These are phyloP conservation scores for Varanus komodoensis DNA, from an alignment of 2,113 vertebrate genomes.

Conservation along the genomic window DNA sequence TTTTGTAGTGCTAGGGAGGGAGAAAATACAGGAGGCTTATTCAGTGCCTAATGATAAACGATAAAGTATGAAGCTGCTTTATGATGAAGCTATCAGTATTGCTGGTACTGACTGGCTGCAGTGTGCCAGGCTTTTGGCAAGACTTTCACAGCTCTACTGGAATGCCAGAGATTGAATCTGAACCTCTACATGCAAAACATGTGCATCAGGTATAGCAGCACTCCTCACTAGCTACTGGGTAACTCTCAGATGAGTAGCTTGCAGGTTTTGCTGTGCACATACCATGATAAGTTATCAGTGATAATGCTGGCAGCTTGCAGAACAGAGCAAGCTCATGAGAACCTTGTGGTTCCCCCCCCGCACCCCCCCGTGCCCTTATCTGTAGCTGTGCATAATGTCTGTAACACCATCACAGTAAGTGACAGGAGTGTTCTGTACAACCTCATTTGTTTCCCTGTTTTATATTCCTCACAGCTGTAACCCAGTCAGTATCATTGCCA, in stretches of 20 bases:
- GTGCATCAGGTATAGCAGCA: background rate
- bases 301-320: slow-evolving; percentile 24
- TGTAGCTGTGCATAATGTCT: slow-evolving; percentile 35
- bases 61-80: background rate
- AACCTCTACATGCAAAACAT: background rate
- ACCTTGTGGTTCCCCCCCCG: background rate
- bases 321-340: slow-evolving; percentile 31
- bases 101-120: background rate
- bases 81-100: background rate
- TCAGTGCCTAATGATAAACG: background rate
- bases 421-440: slow-evolving; percentile 22
- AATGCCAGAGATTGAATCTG: background rate
- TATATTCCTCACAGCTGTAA: slow-evolving; percentile 44
- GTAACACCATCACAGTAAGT: slow-evolving; percentile 30
- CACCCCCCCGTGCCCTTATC: slow-evolving; percentile 39
- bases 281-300: slow-evolving; percentile 12
- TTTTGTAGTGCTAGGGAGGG: background rate
- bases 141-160: background rate
- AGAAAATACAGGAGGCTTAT: background rate
- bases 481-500: slow-evolving; percentile 33
- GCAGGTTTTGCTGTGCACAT: background rate
- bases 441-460: slow-evolving; percentile 43
- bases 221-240: no score
- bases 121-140: background rate
- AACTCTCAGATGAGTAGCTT: no score